Evolutionary conservation across 2,797 vertebrate species (phyloP), one percentile per base, ranked within the genome.

Genomic region (Rhinophrynus dorsalis): DNA sequence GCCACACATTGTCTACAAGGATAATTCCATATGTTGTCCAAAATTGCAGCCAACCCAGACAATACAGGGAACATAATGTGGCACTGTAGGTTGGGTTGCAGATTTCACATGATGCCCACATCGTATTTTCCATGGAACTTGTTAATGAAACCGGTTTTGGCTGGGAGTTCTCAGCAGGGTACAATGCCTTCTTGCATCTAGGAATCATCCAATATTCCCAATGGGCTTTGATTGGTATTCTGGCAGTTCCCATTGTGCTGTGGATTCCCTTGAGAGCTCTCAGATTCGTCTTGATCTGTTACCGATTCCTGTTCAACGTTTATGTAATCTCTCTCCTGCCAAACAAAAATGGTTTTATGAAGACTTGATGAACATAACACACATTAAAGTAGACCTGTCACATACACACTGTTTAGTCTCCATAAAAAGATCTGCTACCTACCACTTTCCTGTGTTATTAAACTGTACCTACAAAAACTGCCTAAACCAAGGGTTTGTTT

Each of bases 211-310:
- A n/a, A n/a, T n/a, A n/a, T n/a, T n/a, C n/a, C n/a, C n/a, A n/a
- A n/a, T 24, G 81, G 82, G 40, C 87, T 89, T 42, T 92, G 86
- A 23, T 90, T 87, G 51, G 82, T 85, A 37, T 81, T 85, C 77
- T 86, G 88, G 84, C 92, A 95, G 84, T 90, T 94, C 62, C 95
- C 96, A 2, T 97, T 98, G 67, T 95, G 93, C 44, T 91, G 90
- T 17, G 83, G 67, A 55, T 82, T 81, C 48, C 86, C 87, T 81
- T 76, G 89, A 81, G 68, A 84, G 58, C 13, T 26, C 13, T 58
- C 10, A 77, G 85, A 71, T 29, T 79, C 76, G 81, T 83, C 1
- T 89, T 90, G 45, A 69, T 91, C 83, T 68, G 88, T 90, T 23
- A 82, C 83, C 57, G 77, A 79, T 74, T 79, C 83, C 13, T 68